phyloP scores from a whole-genome alignment of 1,140 invertebrate species.

The Drosophila littoralis region DNA sequence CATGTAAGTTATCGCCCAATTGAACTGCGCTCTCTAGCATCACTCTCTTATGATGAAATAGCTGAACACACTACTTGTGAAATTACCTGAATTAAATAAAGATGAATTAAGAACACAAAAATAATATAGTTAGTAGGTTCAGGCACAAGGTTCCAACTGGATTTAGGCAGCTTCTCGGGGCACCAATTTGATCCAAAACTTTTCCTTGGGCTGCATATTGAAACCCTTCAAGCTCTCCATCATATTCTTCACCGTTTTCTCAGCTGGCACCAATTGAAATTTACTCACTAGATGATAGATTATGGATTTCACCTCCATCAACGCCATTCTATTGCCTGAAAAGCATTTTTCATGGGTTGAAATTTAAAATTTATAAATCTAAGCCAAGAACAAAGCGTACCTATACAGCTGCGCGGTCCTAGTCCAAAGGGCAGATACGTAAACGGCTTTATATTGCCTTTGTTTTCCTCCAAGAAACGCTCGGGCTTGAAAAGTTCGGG shows the following conservation, averaged over 20 bases:
- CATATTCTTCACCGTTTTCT: constrained; percentile 78
- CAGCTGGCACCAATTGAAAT: constrained; percentile 60
- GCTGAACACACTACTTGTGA: too few species aligned
- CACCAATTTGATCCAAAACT: constrained; percentile 63
- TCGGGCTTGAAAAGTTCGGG: constrained; percentile 86
- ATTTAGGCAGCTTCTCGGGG: constrained; percentile 16
- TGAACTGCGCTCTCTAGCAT: too few species aligned
- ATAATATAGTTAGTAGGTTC: not conserved
- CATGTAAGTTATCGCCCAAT: too few species aligned
- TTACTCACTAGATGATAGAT: constrained; percentile 61
- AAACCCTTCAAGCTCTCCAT: constrained; percentile 55
- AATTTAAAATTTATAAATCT: too few species aligned
- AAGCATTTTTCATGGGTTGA: not conserved
- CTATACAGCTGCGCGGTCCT: constrained; percentile 85
- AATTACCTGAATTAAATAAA: too few species aligned
- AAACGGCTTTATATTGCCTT: constrained; percentile 57
- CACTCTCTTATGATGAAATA: too few species aligned
- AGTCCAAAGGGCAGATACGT: constrained; percentile 84
- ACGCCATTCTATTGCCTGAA: constrained; percentile 84
- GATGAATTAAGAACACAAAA: too few species aligned
- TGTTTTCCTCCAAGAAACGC: constrained; percentile 85
- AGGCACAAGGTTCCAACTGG: not conserved
- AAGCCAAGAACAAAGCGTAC: constrained; percentile 30
- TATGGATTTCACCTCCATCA: constrained; percentile 84
- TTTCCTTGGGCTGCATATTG: constrained; percentile 43